Percentiles rank a stretch among this genome's conserved stretches.
Conservation (phyloP, 2,888 invertebrate species). For the Hyalella azteca region DNA sequence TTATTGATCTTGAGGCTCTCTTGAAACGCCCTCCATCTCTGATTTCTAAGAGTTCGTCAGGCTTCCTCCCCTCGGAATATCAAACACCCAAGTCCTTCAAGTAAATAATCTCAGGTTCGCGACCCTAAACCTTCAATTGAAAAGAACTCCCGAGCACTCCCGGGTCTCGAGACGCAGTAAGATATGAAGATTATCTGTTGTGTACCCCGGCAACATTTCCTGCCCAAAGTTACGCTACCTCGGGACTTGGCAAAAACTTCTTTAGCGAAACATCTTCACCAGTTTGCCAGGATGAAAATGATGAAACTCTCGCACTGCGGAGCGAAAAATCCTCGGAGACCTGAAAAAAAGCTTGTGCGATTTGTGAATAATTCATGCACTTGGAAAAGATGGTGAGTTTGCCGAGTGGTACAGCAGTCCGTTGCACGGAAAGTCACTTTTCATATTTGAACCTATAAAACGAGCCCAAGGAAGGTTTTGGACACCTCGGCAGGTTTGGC, state of each 20-base stretch:
- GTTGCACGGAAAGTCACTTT: background rate
- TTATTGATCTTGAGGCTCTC: slow-evolving; percentile 28
- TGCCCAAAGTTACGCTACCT: slow-evolving; percentile 2
- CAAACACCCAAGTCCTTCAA: slow-evolving; percentile 30
- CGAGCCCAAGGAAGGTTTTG: too few species aligned
- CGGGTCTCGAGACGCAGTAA: background rate
- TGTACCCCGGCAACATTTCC: slow-evolving; percentile 22
- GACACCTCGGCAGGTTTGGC: too few species aligned
- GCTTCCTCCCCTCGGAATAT: slow-evolving; percentile 27
- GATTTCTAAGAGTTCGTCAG: slow-evolving; percentile 32
- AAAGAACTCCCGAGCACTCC: background rate
- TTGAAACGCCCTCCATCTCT: slow-evolving; percentile 6
- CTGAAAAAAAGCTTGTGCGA: background rate
- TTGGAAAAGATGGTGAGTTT: background rate
- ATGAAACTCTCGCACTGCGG: slow-evolving; percentile 7
- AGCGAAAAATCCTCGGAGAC: background rate
- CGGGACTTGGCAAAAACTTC: slow-evolving; percentile 19
- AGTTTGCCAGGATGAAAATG: slow-evolving; percentile 18
- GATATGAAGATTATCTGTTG: slow-evolving; percentile 33
- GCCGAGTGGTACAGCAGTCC: background rate
- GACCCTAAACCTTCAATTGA: slow-evolving; percentile 1
- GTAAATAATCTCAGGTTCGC: slow-evolving; percentile 19
- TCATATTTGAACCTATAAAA: too few species aligned
- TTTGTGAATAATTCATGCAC: slow-evolving; percentile 17
- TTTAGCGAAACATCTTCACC: background rate